Percentiles rank a stretch among this genome's conserved stretches.
Evolutionary conservation across 2,888 invertebrate species (phyloP).

Genomic region (Thereva unica): DNA sequence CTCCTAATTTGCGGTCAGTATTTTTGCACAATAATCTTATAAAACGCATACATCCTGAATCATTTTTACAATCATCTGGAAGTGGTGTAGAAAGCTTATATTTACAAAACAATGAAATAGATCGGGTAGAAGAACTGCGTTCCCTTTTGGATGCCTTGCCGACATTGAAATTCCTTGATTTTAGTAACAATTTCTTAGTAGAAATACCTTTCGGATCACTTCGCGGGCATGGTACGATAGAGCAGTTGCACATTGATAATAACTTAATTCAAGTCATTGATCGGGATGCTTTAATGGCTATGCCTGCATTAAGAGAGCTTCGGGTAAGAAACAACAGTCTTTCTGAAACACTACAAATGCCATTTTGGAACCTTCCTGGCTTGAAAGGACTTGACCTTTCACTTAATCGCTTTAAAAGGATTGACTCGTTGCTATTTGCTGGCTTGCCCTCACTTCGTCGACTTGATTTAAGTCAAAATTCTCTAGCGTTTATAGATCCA

Average conservation of each 20-base stretch:
- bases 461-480: constrained; percentile 77
- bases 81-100: constrained; percentile 78
- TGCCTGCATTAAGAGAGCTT: constrained; percentile 82
- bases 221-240: constrained; percentile 78
- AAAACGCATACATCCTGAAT: constrained; percentile 77
- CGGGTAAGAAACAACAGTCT: constrained; percentile 83
- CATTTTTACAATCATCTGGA: constrained; percentile 74
- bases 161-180: constrained; percentile 74
- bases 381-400: constrained; percentile 83
- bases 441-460: constrained; percentile 76
- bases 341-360: constrained; percentile 70
- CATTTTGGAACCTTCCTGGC: constrained; percentile 83
- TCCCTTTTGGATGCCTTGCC: constrained; percentile 78
- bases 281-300: constrained; percentile 77
- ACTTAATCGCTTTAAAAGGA: constrained; percentile 70
- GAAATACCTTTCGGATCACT: constrained; percentile 79
- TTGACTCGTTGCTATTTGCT: constrained; percentile 73
- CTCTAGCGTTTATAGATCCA: constrained; percentile 70
- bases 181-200: constrained; percentile 76
- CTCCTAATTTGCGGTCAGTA: constrained; percentile 72
- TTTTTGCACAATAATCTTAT: constrained; percentile 79
- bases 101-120: constrained; percentile 76
- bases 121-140: constrained; percentile 73
- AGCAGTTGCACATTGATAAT: constrained; percentile 78
- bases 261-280: constrained; percentile 76